phyloP scores from a whole-genome alignment of 2,113 vertebrate species.

The Coptodon rendalli region DNA sequence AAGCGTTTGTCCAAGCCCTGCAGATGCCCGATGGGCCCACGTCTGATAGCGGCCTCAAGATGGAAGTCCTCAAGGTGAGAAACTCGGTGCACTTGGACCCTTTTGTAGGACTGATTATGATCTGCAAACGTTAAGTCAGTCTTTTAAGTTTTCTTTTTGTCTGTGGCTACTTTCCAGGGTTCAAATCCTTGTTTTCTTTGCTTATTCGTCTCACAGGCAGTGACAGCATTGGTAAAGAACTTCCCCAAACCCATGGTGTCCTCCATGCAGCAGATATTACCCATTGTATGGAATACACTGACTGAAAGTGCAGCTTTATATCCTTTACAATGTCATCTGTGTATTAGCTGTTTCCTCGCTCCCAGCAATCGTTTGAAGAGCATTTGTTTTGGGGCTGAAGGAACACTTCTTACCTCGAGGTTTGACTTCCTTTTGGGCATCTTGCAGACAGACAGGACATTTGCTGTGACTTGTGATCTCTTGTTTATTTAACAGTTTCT shows the following conservation, averaged over 20 bases:
- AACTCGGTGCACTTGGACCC: not conserved
- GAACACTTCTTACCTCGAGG: not conserved
- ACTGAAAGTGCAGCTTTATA: constrained; percentile 98
- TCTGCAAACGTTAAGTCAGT: not conserved
- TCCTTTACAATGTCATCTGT: constrained; percentile 65
- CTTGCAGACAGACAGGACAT: not conserved
- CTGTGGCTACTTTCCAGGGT: not conserved
- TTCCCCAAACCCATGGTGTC: constrained; percentile 97
- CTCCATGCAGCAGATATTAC: constrained; percentile 97
- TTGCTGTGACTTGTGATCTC: not conserved
- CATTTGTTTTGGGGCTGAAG: not conserved
- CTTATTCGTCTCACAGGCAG: constrained; percentile 72
- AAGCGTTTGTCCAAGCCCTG: constrained; percentile 93
- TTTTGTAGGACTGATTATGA: fast-evolving
- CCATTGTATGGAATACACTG: constrained; percentile 96
- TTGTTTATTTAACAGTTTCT: not conserved
- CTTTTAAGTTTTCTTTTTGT: not conserved
- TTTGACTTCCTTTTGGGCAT: not conserved
- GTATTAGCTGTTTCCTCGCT: fast-evolving
- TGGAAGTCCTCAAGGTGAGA: constrained; percentile 94
- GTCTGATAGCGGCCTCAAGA: constrained; percentile 94
- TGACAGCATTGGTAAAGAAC: constrained; percentile 96
- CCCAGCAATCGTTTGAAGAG: not conserved
- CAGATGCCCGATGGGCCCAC: constrained; percentile 93
- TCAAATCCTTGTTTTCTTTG: not conserved